These are phyloP conservation scores for Lycaena phlaeas DNA, from an alignment of 2,888 invertebrate species.

Conservation along the genomic window DNA sequence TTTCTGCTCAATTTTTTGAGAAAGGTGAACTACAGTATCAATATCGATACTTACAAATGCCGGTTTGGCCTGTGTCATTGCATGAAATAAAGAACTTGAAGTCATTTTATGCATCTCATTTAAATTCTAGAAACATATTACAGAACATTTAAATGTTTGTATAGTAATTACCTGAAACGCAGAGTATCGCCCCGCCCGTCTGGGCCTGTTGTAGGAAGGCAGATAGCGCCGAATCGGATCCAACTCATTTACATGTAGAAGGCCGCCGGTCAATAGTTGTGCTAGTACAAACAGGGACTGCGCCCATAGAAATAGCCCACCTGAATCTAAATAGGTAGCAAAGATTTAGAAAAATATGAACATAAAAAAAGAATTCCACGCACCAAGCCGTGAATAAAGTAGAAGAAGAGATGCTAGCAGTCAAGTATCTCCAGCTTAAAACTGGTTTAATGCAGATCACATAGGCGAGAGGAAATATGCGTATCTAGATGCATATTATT, in stretches of 20 bases:
- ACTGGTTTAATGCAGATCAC: too few species aligned
- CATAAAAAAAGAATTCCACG: background rate
- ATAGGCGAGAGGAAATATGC: too few species aligned
- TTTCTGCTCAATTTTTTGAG: too few species aligned
- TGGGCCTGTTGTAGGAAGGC: slow-evolving; percentile 95
- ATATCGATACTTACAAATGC: slow-evolving; percentile 48
- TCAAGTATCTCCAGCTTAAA: too few species aligned
- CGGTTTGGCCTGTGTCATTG: slow-evolving; percentile 53
- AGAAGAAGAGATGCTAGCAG: too few species aligned
- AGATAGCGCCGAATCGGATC: slow-evolving; percentile 96
- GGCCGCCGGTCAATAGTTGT: slow-evolving; percentile 89
- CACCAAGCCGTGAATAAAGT: too few species aligned
- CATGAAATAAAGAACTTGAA: slow-evolving; percentile 40
- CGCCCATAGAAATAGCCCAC: slow-evolving; percentile 91
- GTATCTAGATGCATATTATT: too few species aligned
- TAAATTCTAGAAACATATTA: background rate
- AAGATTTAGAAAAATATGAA: background rate
- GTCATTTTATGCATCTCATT: background rate
- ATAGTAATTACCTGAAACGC: slow-evolving; percentile 86
- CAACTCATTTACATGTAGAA: slow-evolving; percentile 94
- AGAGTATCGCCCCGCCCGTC: slow-evolving; percentile 93
- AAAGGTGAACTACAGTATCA: too few species aligned
- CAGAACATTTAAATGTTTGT: background rate
- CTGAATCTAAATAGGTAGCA: slow-evolving; percentile 39
- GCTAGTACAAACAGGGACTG: slow-evolving; percentile 96